Percentiles rank a stretch among this genome's conserved stretches.
Conservation (phyloP, 92 coral and sea anemone genomes). For the Zoanthus gigantus region DNA sequence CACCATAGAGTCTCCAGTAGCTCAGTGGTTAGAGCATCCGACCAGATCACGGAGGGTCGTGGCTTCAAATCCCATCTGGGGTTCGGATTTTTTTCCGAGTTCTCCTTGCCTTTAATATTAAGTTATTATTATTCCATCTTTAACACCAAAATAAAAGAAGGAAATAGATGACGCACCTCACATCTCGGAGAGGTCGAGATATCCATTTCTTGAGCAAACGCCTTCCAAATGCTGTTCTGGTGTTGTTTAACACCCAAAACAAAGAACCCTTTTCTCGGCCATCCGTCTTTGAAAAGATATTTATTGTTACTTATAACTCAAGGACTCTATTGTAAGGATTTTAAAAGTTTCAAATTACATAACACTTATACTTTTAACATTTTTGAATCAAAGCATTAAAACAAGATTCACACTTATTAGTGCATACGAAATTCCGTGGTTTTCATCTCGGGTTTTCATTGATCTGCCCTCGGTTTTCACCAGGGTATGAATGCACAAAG, state of each 20-base stretch:
- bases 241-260: conserved; percentile 88
- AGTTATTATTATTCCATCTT: neutral
- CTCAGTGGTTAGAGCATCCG: too few relatives aligned
- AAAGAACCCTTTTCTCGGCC: conserved; percentile 71
- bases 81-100: too few relatives aligned
- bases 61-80: too few relatives aligned
- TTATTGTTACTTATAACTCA: neutral
- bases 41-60: too few relatives aligned
- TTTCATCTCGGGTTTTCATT: too few relatives aligned
- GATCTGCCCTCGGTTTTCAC: too few relatives aligned
- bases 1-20: too few relatives aligned
- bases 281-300: conserved; percentile 58
- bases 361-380: neutral
- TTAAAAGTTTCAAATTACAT: neutral
- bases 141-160: neutral
- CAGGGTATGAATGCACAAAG: too few relatives aligned
- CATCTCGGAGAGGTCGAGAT: conserved; percentile 75
- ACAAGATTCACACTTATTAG: too few relatives aligned
- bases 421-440: too few relatives aligned
- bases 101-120: too few relatives aligned
- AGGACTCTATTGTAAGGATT: neutral
- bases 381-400: too few relatives aligned
- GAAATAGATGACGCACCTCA: conserved; percentile 42
- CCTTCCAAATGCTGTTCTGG: conserved; percentile 84
- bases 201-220: conserved; percentile 85